Base-by-base conservation (phyloP, 2,797 vertebrate species). In the Acrocephalus scirpaceus region DNA sequence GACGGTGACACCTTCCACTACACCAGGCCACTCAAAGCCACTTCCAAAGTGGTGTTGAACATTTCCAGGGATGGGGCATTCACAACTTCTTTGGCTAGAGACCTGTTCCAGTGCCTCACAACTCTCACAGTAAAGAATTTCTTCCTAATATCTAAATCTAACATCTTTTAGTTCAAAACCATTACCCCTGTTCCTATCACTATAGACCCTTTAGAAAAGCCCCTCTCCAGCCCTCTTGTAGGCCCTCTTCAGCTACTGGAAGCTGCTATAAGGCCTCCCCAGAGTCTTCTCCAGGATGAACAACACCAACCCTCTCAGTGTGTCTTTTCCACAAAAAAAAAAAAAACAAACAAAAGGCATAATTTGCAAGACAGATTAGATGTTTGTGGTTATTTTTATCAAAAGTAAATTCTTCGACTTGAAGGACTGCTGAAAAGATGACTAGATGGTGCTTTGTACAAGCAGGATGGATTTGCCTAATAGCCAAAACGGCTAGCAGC, bases 261-360 rank as follows among this genome's bases (percentile, higher is more conserved):
- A 30, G 5, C 4, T 47, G 7, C 10, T 23, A 5, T 42, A 36
- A 42, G 4, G 3, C 48, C 3, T 71, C 4, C 8, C 10, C 0
- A 0, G 13, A 10, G 3, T 30, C 19, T 62, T 45, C 40, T 53
- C 45, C 22, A 36, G 40, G 2, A 8, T 60, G 27, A 82, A 19
- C 10, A 29, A 3, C 16, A 40, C 1, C 32, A 44, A 26, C 9
- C 11, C 10, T 77, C 25, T 29, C 15, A 36, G 13, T 38, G n/a
- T 62, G 15, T 20, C 9, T 45, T 69, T 23, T 67, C 34, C 42
- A 48, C 32, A 16, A 12, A 34, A 23, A 30, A 45, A n/a, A n/a
- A 21, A 21, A n/a, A 21, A n/a, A 54, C 21, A 54, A 21, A 65
- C 18, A 54, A 21, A 32, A 88, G 11, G 9, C 0, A 1, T 18